Percentiles rank a stretch among this genome's conserved stretches.
These are phyloP conservation scores for Cotesia chilonis DNA, from an alignment of 1,140 invertebrate species.

Conservation along the genomic window DNA sequence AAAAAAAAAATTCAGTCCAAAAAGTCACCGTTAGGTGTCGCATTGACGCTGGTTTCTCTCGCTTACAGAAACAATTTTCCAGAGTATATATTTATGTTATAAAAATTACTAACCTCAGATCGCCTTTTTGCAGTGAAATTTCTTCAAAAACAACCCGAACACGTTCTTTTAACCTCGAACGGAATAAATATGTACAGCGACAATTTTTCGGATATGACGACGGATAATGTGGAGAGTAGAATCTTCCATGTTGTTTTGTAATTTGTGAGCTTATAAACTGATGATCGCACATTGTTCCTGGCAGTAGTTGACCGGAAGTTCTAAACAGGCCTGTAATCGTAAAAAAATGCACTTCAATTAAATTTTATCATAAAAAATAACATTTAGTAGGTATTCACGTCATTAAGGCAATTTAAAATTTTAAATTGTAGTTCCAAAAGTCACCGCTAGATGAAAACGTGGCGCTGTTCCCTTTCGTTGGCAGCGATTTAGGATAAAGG, in stretches of 20 bases:
- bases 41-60: too few species aligned
- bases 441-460: too few species aligned
- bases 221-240: slow-evolving; percentile 86
- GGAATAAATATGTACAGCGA: slow-evolving; percentile 81
- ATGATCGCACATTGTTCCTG: slow-evolving; percentile 80
- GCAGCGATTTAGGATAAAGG: too few species aligned
- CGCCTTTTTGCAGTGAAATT: slow-evolving; percentile 72
- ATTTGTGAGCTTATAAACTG: slow-evolving; percentile 76
- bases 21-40: too few species aligned
- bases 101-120: slow-evolving; percentile 68
- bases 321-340: slow-evolving; percentile 75
- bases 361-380: too few species aligned
- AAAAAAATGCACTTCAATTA: neutral
- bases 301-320: slow-evolving; percentile 74
- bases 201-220: slow-evolving; percentile 84
- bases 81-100: too few species aligned
- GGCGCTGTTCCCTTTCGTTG: too few species aligned
- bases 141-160: slow-evolving; percentile 73
- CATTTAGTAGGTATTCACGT: too few species aligned
- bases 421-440: too few species aligned
- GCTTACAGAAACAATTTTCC: too few species aligned
- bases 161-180: slow-evolving; percentile 74
- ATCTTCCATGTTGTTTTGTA: slow-evolving; percentile 72
- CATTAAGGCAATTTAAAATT: too few species aligned
- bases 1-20: too few species aligned